These are phyloP conservation scores for Prunella himalayana DNA, from an alignment of 2,113 vertebrate genomes.

Conservation along the genomic window DNA sequence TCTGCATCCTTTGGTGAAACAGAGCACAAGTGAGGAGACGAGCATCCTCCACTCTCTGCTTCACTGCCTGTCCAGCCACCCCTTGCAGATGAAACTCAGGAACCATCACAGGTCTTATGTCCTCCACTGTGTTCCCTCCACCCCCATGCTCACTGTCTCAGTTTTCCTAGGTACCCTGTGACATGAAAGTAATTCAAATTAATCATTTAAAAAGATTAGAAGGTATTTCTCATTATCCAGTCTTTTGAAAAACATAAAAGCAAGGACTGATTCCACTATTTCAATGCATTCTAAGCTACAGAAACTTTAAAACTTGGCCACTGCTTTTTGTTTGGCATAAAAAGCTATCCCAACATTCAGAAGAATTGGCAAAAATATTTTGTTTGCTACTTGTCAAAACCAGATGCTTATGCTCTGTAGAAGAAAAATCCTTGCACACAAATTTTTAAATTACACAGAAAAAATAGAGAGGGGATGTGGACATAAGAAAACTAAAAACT, in stretches of 20 bases:
- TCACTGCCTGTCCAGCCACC: neutral
- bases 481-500: neutral
- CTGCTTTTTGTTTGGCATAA: neutral
- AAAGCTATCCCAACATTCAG: neutral
- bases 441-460: neutral
- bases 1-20: neutral
- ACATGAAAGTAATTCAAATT: neutral
- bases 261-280: neutral
- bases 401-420: neutral
- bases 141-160: fast-evolving
- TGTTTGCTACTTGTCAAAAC: neutral
- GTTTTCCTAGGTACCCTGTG: neutral
- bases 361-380: neutral
- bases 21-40: fast-evolving
- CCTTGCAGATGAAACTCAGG: neutral
- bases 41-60: neutral
- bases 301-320: neutral
- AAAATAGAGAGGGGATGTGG: neutral
- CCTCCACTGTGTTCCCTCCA: neutral
- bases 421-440: neutral
- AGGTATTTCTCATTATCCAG: neutral
- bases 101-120: neutral
- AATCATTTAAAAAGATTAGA: neutral
- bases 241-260: neutral
- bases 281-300: neutral